Conservation (phyloP, 2,888 invertebrate species). For the Nasonia oneida region DNA sequence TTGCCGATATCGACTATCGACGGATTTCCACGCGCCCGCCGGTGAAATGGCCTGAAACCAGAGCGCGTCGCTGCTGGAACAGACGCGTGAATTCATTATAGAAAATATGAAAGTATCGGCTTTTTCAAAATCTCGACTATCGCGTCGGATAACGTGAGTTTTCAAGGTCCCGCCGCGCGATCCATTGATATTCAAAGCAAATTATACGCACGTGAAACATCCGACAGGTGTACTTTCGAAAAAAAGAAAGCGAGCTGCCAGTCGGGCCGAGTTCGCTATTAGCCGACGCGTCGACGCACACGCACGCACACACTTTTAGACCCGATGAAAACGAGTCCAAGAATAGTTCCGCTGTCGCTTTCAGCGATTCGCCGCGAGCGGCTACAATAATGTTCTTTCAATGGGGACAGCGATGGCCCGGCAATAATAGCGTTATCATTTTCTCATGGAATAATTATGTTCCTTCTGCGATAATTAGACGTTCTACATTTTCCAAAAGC, state of each 20-base stretch:
- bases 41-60: no score
- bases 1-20: no score
- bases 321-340: constrained; percentile 1
- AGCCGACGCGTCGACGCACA: not conserved
- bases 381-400: not conserved
- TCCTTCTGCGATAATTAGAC: not conserved
- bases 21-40: no score
- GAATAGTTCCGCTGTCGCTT: not conserved
- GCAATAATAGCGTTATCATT: not conserved
- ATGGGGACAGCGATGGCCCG: not conserved
- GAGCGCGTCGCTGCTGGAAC: not conserved
- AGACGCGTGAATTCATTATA: not conserved
- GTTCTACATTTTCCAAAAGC: not conserved
- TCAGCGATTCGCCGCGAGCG: not conserved
- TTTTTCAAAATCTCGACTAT: not conserved
- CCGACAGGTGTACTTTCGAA: constrained; percentile 9
- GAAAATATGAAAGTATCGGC: not conserved
- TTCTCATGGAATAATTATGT: not conserved
- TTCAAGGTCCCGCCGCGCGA: not conserved
- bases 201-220: constrained; percentile 1
- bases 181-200: constrained; percentile 4
- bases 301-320: not conserved
- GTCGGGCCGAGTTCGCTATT: not conserved
- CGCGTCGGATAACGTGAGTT: not conserved
- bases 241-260: constrained; percentile 1